Base-by-base conservation (phyloP, 2,797 vertebrate genomes). In the Anguilla megastoma region DNA sequence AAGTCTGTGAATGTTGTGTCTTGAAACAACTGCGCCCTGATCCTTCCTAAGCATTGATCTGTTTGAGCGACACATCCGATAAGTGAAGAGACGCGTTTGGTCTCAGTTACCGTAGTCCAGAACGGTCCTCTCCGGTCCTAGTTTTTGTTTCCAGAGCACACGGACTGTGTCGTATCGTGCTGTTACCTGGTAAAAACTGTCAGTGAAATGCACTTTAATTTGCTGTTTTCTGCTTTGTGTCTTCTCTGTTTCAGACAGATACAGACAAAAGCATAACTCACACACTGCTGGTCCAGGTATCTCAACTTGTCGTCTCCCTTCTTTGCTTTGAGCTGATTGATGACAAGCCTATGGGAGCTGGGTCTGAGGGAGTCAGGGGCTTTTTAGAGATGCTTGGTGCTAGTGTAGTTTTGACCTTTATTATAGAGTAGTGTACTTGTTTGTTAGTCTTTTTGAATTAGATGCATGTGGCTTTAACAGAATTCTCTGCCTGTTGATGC, bases 181-280 rank as follows among this genome's bases (percentile, higher is more conserved):
- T 71, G 27, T 71, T 6, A 71, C 1, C 9, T 30, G 69, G 87
- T 80, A 79, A 84, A 54, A 85, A 79, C 83, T 85, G 89, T 88
- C 87, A 92, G 90, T 92, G 91, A 94, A 93, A 91, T 93, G 92
- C 90, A 91, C 90, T 92, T 95, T 88, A 56, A 76, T 88, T 80
- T 89, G 88, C 87, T 84, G 84, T 41, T 80, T 30, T 93, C 87
- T 93, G 76, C 90, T 91, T 93, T 91, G 92, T 94, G 94, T 94
- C 91, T 94, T 95, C 93, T 96, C 90, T 95, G 90, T 97, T 97
- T 96, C 95, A 97, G 97, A 97, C 96, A 97, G 96, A 98, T 97
- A 97, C 95, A 97, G 97, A 97, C 97, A 96, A 96, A 98, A 96
- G 94, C 95, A 95, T 96, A 97, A 97, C 94, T 96, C 96, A 94